Percentiles rank a stretch among this genome's conserved stretches.
Conservation (phyloP, 2,113 vertebrate genomes). For the Ameiurus melas region DNA sequence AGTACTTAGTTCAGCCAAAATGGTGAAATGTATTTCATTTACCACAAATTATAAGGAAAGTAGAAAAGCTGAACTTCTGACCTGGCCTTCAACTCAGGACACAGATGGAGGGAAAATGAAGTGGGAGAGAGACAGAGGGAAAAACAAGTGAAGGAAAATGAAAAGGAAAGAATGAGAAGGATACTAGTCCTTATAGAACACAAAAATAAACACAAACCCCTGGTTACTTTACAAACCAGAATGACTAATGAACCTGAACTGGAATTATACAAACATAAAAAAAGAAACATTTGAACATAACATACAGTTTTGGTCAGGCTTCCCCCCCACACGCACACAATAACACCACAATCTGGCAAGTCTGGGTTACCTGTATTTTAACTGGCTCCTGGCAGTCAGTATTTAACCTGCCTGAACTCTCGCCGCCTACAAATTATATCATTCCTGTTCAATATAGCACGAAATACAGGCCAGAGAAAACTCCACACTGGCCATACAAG, state of each 20-base stretch:
- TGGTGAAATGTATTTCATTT: constrained; percentile 19
- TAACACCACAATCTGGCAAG: constrained; percentile 1
- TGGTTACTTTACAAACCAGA: constrained; percentile 5
- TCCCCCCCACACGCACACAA: neutral
- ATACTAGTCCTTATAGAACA: neutral
- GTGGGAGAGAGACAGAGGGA: neutral
- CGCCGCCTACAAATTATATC: constrained; percentile 30
- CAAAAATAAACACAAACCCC: constrained; percentile 25
- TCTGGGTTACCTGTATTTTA: constrained; percentile 42
- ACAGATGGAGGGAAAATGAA: neutral
- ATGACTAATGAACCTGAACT: neutral
- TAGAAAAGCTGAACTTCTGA: constrained; percentile 36
- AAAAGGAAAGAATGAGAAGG: constrained; percentile 27
- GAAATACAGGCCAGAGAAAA: constrained; percentile 33
- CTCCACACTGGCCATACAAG: neutral
- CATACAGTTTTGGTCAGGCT: neutral
- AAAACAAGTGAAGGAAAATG: constrained; percentile 16
- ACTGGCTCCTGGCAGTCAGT: constrained; percentile 26
- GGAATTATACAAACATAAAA: neutral
- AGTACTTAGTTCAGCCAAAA: neutral
- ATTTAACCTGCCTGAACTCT: constrained; percentile 48
- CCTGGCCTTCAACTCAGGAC: constrained; percentile 18
- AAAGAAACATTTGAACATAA: neutral
- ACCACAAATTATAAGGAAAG: constrained; percentile 31
- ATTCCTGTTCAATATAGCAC: constrained; percentile 27